Percentiles rank a stretch among this genome's conserved stretches.
phyloP scores from a whole-genome alignment of 2,888 invertebrate species.

The Philereme vetulata region DNA sequence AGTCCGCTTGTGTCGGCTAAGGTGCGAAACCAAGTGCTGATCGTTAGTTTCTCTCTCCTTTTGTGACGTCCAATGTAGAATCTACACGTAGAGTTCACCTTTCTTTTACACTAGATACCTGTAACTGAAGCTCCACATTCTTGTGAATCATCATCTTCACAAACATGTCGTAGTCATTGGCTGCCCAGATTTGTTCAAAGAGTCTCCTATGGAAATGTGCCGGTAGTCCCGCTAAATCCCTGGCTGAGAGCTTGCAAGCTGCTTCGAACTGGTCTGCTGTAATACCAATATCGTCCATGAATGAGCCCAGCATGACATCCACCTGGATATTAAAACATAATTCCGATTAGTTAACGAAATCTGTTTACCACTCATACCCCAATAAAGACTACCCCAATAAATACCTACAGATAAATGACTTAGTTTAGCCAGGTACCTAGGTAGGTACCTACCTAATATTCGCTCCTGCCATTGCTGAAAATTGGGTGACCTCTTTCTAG shows the following conservation, averaged over 20 bases:
- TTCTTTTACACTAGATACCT: constrained; percentile 50
- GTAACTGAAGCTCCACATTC: constrained; percentile 94
- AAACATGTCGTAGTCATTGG: constrained; percentile 95
- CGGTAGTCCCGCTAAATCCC: constrained; percentile 76
- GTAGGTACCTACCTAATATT: constrained; percentile 5
- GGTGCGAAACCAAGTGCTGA: no score
- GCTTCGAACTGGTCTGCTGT: constrained; percentile 93
- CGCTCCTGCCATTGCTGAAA: no score
- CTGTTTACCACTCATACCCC: no score
- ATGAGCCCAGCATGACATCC: constrained; percentile 94
- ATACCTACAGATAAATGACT: no score
- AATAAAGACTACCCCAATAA: no score
- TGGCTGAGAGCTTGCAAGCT: constrained; percentile 86
- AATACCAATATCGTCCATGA: constrained; percentile 96
- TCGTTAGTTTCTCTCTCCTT: no score
- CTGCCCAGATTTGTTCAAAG: constrained; percentile 94
- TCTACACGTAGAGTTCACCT: no score
- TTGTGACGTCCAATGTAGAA: no score
- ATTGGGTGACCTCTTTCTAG: no score
- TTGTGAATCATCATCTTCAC: constrained; percentile 96
- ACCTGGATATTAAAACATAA: constrained; percentile 76
- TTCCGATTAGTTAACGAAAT: not conserved
- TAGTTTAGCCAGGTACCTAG: not conserved
- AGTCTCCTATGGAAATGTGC: constrained; percentile 85
- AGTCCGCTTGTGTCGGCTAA: no score